Conservation (phyloP, 2,797 vertebrate genomes). For the Mormyrus proboscirostris region DNA sequence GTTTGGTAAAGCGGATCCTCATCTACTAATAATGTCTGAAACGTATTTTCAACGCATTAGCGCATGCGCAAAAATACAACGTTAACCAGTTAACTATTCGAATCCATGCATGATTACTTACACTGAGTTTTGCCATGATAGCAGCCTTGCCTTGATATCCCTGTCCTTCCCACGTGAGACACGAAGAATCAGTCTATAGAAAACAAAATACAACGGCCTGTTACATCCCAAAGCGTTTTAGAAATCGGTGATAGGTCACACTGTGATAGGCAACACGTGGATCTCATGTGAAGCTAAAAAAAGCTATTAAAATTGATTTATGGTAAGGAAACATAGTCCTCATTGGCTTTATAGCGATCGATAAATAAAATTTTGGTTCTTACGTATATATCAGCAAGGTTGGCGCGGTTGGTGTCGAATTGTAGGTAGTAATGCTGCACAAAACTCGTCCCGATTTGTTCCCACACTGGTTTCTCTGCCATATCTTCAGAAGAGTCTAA, state of each 20-base stretch:
- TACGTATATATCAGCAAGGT: slow-evolving; percentile 59
- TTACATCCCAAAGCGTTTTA: neutral
- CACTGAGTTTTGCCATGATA: slow-evolving; percentile 58
- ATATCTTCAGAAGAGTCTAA: slow-evolving; percentile 40
- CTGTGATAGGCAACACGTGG: neutral
- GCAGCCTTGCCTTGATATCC: slow-evolving; percentile 59
- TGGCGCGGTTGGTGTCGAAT: slow-evolving; percentile 59
- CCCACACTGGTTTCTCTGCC: slow-evolving; percentile 60
- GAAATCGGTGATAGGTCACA: neutral
- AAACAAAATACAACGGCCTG: neutral
- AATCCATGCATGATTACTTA: slow-evolving; percentile 34
- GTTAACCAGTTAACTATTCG: neutral
- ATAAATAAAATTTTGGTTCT: slow-evolving; percentile 29
- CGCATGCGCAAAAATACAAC: neutral
- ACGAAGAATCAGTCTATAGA: slow-evolving; percentile 57
- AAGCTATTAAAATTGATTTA: neutral
- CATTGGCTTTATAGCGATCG: neutral
- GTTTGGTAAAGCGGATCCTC: neutral
- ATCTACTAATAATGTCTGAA: neutral
- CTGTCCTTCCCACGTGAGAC: slow-evolving; percentile 69
- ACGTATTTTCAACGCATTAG: neutral
- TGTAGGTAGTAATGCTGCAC: slow-evolving; percentile 62
- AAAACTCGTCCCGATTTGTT: slow-evolving; percentile 60
- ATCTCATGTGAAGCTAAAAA: neutral
- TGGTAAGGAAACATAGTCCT: neutral